Conservation (phyloP, 2,888 invertebrate species). For the Apamea monoglypha region DNA sequence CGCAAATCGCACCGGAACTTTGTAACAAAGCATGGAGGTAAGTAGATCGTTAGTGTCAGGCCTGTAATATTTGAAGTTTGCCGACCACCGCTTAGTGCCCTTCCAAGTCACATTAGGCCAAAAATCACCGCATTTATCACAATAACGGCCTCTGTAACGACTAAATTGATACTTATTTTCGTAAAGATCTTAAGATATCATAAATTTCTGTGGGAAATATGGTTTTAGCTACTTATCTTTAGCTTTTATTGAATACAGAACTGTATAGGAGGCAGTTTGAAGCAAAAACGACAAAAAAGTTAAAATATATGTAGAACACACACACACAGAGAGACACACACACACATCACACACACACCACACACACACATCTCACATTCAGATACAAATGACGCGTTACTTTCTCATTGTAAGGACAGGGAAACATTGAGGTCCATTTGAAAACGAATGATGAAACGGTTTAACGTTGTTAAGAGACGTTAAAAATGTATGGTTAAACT, state of each 20-base stretch:
- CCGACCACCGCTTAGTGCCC: conserved; percentile 59
- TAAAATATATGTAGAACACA: not conserved
- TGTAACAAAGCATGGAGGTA: conserved; percentile 56
- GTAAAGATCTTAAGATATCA: conserved; percentile 45
- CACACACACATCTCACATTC: no score
- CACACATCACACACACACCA: no score
- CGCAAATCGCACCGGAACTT: conserved; percentile 21
- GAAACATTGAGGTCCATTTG: no score
- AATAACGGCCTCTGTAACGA: conserved; percentile 36
- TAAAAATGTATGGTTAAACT: no score
- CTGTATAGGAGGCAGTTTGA: not conserved
- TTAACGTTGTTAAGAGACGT: no score
- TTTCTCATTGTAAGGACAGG: not conserved
- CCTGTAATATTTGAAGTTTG: conserved; percentile 58
- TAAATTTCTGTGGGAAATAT: conserved; percentile 37
- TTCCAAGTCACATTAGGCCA: conserved; percentile 68
- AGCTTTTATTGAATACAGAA: conserved; percentile 19
- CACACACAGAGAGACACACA: no score
- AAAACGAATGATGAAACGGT: no score
- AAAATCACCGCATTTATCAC: conserved; percentile 62
- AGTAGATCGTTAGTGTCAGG: conserved; percentile 59
- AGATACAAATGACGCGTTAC: not conserved
- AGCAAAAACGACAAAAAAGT: not conserved
- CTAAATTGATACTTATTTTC: conserved; percentile 61
- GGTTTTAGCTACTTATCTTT: conserved; percentile 36